Conservation (phyloP, 2,113 vertebrate genomes). For the Lipophrys pholis region DNA sequence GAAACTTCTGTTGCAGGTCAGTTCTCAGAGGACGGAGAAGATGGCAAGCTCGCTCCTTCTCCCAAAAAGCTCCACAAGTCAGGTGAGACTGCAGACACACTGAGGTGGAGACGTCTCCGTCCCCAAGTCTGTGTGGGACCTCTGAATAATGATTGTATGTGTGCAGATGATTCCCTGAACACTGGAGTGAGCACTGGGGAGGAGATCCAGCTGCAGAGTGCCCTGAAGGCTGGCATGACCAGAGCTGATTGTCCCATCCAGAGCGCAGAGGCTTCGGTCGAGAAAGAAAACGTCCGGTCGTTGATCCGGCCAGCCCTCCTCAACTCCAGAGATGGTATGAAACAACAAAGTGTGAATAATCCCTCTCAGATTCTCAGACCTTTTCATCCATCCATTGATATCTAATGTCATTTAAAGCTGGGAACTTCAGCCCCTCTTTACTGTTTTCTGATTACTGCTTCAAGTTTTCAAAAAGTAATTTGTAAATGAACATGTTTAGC, state of each 20-base stretch:
- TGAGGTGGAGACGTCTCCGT: no score
- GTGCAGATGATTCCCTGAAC: conserved; percentile 86
- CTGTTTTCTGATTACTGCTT: no score
- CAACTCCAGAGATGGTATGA: conserved; percentile 83
- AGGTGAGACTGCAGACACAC: conserved; percentile 75
- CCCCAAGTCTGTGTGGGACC: no score
- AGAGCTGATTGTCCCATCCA: conserved; percentile 80
- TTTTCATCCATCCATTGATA: no score
- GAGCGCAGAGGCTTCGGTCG: conserved; percentile 49
- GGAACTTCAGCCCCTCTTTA: no score
- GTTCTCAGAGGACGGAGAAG: conserved; percentile 95
- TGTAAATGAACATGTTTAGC: no score
- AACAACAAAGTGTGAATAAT: neutral
- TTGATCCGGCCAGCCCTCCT: conserved; percentile 78
- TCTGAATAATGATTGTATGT: neutral
- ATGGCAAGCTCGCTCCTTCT: conserved; percentile 74
- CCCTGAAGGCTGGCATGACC: conserved; percentile 90
- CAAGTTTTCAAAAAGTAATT: no score
- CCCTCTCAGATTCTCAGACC: neutral
- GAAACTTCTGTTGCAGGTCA: conserved; percentile 85
- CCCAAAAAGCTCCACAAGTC: conserved; percentile 84
- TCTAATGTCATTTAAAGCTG: no score
- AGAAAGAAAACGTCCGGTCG: conserved; percentile 87
- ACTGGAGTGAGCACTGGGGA: conserved; percentile 94
- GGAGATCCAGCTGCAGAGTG: conserved; percentile 90